Percentiles rank a stretch among this genome's conserved stretches.
phyloP scores from a whole-genome alignment of 92 coral and sea anemone genomes.

The Siderastrea siderea region DNA sequence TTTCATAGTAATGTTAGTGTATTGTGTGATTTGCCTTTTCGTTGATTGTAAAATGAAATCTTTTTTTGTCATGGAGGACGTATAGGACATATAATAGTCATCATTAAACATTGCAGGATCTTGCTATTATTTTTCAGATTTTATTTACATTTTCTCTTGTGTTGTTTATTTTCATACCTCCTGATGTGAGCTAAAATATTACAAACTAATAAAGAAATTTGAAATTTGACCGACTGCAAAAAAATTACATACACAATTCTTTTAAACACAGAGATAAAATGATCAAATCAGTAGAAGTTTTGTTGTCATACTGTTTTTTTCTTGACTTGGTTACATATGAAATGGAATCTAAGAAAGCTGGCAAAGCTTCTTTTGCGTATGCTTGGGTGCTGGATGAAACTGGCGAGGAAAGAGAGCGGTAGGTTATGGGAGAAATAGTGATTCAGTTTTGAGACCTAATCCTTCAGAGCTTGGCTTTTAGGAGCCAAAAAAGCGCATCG shows the following conservation, averaged over 20 bases:
- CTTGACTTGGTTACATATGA: conserved; percentile 83
- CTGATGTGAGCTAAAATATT: not conserved
- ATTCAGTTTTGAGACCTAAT: not conserved
- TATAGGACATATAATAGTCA: no score
- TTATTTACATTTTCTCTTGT: no score
- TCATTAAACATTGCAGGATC: not conserved
- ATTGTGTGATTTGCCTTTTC: not conserved
- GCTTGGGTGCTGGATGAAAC: conserved; percentile 99
- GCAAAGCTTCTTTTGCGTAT: conserved; percentile 97
- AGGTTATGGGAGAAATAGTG: not conserved
- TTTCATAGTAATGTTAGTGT: not conserved
- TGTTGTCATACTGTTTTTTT: not conserved
- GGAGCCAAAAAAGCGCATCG: not conserved
- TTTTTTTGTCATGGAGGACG: no score
- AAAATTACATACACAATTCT: not conserved
- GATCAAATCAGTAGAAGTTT: not conserved
- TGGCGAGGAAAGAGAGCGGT: conserved; percentile 99
- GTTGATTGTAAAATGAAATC: not conserved
- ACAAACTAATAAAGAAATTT: not conserved
- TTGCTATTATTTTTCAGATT: not conserved
- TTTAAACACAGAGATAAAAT: not conserved
- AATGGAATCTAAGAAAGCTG: conserved; percentile 96
- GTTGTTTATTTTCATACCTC: not conserved
- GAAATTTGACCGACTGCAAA: not conserved
- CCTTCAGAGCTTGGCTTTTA: not conserved